Evolutionary conservation across 1,140 invertebrate genomes (phyloP).

Genomic region (Papilio polytes): DNA sequence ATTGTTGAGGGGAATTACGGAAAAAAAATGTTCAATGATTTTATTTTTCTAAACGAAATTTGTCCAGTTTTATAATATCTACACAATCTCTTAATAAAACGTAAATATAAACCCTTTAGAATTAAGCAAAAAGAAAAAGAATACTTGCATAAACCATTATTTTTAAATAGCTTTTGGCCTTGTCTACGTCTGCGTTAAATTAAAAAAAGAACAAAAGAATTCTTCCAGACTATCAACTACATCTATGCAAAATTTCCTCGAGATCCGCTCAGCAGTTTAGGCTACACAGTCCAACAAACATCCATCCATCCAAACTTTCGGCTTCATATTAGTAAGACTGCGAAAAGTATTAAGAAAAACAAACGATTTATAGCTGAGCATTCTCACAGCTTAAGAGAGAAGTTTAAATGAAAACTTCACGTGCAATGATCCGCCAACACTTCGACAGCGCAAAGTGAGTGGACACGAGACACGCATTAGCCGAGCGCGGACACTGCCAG

Average conservation of each 20-base stretch:
- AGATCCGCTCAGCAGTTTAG: too few relatives aligned
- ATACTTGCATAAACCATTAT: too few relatives aligned
- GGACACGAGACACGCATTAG: conserved; percentile 11
- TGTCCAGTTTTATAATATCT: background rate
- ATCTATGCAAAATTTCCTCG: too few relatives aligned
- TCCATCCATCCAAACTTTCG: too few relatives aligned
- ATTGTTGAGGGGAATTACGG: conserved; percentile 11
- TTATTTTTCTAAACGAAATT: background rate
- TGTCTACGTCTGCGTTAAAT: too few relatives aligned
- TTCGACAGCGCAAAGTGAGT: background rate
- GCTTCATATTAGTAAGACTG: too few relatives aligned
- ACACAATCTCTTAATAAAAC: background rate
- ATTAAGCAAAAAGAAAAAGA: too few relatives aligned
- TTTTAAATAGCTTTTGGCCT: too few relatives aligned
- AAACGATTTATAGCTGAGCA: background rate
- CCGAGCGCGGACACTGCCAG: background rate
- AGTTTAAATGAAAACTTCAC: background rate
- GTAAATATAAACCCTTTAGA: background rate
- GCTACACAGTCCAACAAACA: too few relatives aligned
- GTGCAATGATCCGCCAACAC: background rate
- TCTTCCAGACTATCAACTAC: too few relatives aligned
- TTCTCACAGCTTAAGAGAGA: background rate
- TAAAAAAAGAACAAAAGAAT: too few relatives aligned
- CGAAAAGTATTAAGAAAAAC: background rate
- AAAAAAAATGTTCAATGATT: conserved; percentile 4